Base-by-base conservation (phyloP, 2,888 invertebrate species). In the Petrolisthes cinctipes region DNA sequence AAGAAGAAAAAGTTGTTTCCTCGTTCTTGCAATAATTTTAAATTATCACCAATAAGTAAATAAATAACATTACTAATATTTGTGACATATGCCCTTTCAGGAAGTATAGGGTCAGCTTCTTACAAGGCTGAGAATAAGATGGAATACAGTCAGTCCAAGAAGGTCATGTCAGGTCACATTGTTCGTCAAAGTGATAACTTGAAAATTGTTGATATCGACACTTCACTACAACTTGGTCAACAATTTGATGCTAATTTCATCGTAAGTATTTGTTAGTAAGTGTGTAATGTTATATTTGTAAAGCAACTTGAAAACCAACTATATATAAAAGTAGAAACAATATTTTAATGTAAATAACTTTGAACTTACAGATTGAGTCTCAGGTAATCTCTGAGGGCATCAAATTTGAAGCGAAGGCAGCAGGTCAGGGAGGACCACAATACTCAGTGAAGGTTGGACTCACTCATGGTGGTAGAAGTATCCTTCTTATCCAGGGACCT, bases 401-500 rank as follows among this genome's bases (percentile, higher is more conserved):
- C 61, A 88, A 88, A 56, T 75, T 88, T 73, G 84, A 75, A 51
- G 57, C 57, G 54, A 53, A 81, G 17, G 4, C 71, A 6, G 66
- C 17, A 6, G 66, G 66, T 23, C 75, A 81, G n/a, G 87, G 66
- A n/a, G 17, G 23, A 20, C 71, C 66, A n/a, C 56, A 23, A 4
- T 88, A 88, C 66, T 9, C 11, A 6, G 11, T 79, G 1, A 71
- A 66, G n/a, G 71, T 71, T 5, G 80, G 57, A 5, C 20, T 88
- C 5, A 71, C 57, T n/a, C 81, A 53, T 11, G 84, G 84, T 9
- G 17, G 57, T 4, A 20, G 17, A 5, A 51, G 20, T 0, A 3
- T 87, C 14, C 61, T 87, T 17, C 80, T 66, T 14, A 51, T 83
- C 1, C 14, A 57, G 5, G 87, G 87, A 0, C 87, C 87, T 51